Conservation (phyloP, 2,888 invertebrate genomes). For the Cetonia aurata region DNA sequence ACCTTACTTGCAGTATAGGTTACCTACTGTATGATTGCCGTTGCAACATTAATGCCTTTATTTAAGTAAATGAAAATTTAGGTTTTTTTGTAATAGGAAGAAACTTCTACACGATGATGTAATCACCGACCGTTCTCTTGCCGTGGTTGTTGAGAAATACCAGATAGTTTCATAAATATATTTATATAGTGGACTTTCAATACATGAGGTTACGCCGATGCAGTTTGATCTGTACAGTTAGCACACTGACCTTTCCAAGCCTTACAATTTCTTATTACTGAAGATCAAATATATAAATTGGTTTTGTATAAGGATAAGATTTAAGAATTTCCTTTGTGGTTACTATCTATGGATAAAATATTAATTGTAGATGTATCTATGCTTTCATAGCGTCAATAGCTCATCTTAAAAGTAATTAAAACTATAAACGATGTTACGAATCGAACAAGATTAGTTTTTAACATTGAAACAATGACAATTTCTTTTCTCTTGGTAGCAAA, state of each 20-base stretch:
- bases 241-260: slow-evolving; percentile 13
- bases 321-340: too few relatives aligned
- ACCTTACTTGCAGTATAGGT: background rate
- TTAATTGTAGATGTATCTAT: too few relatives aligned
- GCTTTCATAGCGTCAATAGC: too few relatives aligned
- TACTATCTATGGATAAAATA: too few relatives aligned
- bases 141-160: slow-evolving; percentile 20
- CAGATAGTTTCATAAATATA: slow-evolving; percentile 28
- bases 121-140: slow-evolving; percentile 21
- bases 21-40: background rate
- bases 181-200: slow-evolving; percentile 30
- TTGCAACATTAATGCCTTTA: background rate
- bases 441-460: too few relatives aligned
- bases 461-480: too few relatives aligned
- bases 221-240: slow-evolving; percentile 1
- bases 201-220: slow-evolving; percentile 11
- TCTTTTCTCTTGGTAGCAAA: too few relatives aligned
- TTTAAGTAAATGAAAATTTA: slow-evolving; percentile 34
- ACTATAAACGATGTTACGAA: too few relatives aligned
- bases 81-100: slow-evolving; percentile 28
- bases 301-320: too few relatives aligned
- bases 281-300: background rate
- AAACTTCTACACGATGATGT: slow-evolving; percentile 28
- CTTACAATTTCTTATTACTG: background rate
- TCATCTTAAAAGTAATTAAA: too few relatives aligned